Conservation (phyloP, 2,113 vertebrate species). For the Crypturellus undulatus region DNA sequence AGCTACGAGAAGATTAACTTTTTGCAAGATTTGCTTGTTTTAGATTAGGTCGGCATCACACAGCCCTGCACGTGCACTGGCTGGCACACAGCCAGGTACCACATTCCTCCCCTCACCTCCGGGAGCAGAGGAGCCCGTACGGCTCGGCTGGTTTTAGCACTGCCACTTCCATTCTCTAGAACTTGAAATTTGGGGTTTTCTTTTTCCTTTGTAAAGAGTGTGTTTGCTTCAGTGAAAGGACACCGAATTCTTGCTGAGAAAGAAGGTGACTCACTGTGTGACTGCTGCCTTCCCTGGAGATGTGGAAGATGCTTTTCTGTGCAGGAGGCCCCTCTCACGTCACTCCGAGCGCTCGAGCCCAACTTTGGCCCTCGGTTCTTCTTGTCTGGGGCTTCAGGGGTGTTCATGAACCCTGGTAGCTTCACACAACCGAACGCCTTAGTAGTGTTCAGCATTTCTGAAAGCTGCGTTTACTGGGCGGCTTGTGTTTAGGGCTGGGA, state of each 20-base stretch:
- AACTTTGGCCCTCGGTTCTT: neutral
- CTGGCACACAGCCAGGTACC: slow-evolving; percentile 22
- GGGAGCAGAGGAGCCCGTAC: neutral
- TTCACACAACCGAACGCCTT: neutral
- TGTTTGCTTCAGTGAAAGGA: slow-evolving; percentile 47
- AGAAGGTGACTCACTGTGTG: slow-evolving; percentile 40
- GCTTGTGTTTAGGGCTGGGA: neutral
- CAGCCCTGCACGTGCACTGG: neutral
- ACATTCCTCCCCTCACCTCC: neutral
- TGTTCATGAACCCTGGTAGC: neutral
- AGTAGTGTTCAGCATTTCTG: neutral
- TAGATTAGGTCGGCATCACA: slow-evolving; percentile 15
- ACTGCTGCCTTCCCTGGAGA: neutral
- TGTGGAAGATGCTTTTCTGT: too few species aligned
- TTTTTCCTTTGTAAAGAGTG: slow-evolving; percentile 20
- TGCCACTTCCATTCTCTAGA: slow-evolving; percentile 13
- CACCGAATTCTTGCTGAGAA: slow-evolving; percentile 24
- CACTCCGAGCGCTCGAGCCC: neutral
- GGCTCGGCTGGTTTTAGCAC: slow-evolving; percentile 8
- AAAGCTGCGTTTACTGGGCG: neutral
- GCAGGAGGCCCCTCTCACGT: neutral
- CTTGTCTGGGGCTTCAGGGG: neutral
- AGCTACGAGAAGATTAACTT: slow-evolving; percentile 36
- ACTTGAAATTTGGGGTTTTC: neutral
- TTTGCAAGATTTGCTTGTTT: slow-evolving; percentile 7